A percentile compares a stretch with the other conserved stretches of the same genome.
These are phyloP conservation scores for Ctenicera cuprea DNA, from an alignment of 2,888 invertebrate genomes.

Conservation along the genomic window DNA sequence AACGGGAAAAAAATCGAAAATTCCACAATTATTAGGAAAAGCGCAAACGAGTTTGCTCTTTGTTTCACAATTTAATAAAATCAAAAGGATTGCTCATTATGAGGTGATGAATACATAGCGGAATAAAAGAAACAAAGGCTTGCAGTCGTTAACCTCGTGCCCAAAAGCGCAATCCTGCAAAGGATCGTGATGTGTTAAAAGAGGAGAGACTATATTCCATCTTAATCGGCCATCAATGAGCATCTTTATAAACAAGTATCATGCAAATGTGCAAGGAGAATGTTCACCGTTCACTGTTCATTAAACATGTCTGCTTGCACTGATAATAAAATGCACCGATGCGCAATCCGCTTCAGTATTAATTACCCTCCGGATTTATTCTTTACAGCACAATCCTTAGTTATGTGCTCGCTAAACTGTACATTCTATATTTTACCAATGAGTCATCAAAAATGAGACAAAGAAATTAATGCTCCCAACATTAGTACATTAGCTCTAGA, in stretches of 20 bases:
- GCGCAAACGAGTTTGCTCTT: not conserved
- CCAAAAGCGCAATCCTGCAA: constrained; percentile 41
- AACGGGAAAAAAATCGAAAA: not conserved
- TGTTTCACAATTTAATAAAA: constrained; percentile 25
- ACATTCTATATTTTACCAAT: constrained; percentile 23
- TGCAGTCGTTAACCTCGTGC: constrained; percentile 42
- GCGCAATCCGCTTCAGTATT: constrained; percentile 15
- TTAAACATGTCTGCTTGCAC: constrained; percentile 27
- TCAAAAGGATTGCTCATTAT: constrained; percentile 25
- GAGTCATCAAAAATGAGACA: constrained; percentile 16
- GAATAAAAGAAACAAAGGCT: constrained; percentile 26
- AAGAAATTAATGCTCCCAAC: not conserved
- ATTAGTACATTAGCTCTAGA: constrained; percentile 12
- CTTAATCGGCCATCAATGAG: constrained; percentile 27
- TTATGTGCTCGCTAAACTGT: not conserved
- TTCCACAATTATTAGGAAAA: constrained; percentile 1
- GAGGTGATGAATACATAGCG: constrained; percentile 11
- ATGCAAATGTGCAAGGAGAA: constrained; percentile 30
- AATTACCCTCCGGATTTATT: constrained; percentile 25
- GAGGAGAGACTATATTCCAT: constrained; percentile 11
- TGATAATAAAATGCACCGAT: constrained; percentile 29
- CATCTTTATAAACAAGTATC: constrained; percentile 23
- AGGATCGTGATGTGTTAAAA: constrained; percentile 29
- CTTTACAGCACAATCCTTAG: not conserved
- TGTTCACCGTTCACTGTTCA: constrained; percentile 25